Evolutionary conservation across 1,140 invertebrate genomes (phyloP), one percentile per base, ranked within the genome.

Genomic region (Lepidurus couesii): DNA sequence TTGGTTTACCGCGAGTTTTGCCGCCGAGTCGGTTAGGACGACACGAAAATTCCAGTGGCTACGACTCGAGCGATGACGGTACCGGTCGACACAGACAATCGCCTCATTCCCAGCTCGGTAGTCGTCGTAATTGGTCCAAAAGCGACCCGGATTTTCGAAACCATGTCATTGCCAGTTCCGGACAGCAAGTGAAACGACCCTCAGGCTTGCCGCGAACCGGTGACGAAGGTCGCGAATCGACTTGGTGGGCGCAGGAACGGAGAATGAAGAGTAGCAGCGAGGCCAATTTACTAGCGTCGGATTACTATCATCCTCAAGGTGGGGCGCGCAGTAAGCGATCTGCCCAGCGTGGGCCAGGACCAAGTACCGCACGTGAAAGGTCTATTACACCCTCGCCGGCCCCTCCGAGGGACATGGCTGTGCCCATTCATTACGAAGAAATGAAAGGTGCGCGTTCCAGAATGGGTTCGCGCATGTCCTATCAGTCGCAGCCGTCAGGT

Each of bases 1-100:
- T 97, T 82, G 95, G 95, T 3, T 85, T 97, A 74, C 95, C 95
- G 0, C 88, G 95, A 45, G 95, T 96, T 0, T 91, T 96, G 83
- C 94, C 95, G 26, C 94, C 93, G 0, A 90, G 90, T 79, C 89
- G 89, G 11, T 26, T 79, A 53, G 78, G 75, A 34, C 78, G 75
- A 45, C 81, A 86, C 13, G 90, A 91, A 82, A 90, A 90, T 0
- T 95, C 93, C 9, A 95, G 93, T 80, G 94, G 94, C 1, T 96
- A 96, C 83, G 93, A 96, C 82, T 95, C 94, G 81, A 90, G 89
- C 80, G 89, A 90, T 75, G 90, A 90, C 79, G 89, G 89, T 7
- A 42, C 26, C 13, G 77, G 53, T 24, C 44, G 75, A 73, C 76
- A 78, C 44, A 90, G 91, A 81, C 86, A 81, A 8, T 79, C 84